A percentile compares a stretch with the other conserved stretches of the same genome.
phyloP scores from a whole-genome alignment of 2,888 invertebrate species.

The Coelinius sp. region DNA sequence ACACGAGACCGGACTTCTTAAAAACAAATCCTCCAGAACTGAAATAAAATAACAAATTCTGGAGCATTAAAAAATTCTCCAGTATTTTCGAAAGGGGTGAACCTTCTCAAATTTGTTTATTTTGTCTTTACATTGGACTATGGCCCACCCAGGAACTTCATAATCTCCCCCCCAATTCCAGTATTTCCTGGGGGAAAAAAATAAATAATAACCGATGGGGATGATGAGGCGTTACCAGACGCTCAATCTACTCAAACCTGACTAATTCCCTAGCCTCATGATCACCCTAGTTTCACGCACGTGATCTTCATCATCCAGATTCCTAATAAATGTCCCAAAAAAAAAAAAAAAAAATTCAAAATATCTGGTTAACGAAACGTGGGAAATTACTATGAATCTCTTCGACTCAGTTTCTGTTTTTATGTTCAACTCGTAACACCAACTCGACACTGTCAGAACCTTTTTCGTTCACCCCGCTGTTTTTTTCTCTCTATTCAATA shows the following conservation, averaged over 20 bases:
- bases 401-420: neutral
- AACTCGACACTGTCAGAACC: neutral
- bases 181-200: neutral
- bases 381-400: slow-evolving; percentile 1
- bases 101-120: neutral
- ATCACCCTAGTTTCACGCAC: slow-evolving; percentile 10
- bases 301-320: slow-evolving; percentile 18
- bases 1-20: neutral
- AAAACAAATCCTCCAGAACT: neutral
- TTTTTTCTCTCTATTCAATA: neutral
- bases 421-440: neutral
- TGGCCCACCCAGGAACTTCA: slow-evolving; percentile 7
- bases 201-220: neutral
- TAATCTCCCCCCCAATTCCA: neutral
- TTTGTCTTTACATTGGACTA: neutral
- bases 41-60: neutral
- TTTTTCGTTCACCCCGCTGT: too few relatives aligned
- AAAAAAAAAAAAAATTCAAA: neutral
- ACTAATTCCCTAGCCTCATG: neutral
- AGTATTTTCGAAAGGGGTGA: neutral
- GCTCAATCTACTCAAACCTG: neutral
- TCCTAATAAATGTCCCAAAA: neutral
- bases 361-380: slow-evolving; percentile 9
- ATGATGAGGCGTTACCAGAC: neutral
- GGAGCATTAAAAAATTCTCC: neutral